Evolutionary conservation across 2,888 invertebrate genomes (phyloP), one percentile per base, ranked within the genome.

Genomic region (Hypomecis punctinalis): DNA sequence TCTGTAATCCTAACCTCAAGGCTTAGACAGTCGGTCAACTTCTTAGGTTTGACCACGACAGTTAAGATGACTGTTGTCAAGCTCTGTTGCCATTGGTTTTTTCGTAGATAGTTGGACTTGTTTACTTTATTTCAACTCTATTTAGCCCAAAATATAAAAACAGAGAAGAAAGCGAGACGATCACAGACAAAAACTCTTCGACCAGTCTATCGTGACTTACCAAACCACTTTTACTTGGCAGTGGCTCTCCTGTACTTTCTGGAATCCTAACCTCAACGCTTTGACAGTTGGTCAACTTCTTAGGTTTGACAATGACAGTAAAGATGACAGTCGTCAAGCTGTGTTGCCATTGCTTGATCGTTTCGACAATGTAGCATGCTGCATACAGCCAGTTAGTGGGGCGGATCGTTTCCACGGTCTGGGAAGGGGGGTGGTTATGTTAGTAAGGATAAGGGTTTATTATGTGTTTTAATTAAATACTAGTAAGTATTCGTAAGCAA

Each of bases 281-380:
- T 35, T 59, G 52, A 47, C 33, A 13, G 36, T 23, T 39, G 13
- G 6, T 67, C 69, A 83, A 69, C 42, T 73, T 69, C 45, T 69
- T 70, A 9, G 78, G 76, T 66, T 76, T 75, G 59, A 80, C 67
- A 59, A 84, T 65, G 36, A 81, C 67, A 42, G 72, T 74, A 40
- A 80, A 48, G 47, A 84, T 61, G 46, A 85, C 64, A 64, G 77
- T 76, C 77, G 77, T 78, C 5, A 87, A 40, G 55, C 76, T 59
- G 70, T 72, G 78, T 47, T 79, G 76, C 85, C 88, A 85, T 68
- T 82, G 78, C 53, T 76, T 77, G 61, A 83, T 65, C 68, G 83
- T 69, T 45, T 72, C 67, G 69, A 83, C 72, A 64, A 88, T 69
- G 70, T 76, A 81, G 63, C 72, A 74, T 71, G 78, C 78, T 72